Evolutionary conservation across 2,113 vertebrate genomes (phyloP).

Genomic region (Lichenostomus cassidix): DNA sequence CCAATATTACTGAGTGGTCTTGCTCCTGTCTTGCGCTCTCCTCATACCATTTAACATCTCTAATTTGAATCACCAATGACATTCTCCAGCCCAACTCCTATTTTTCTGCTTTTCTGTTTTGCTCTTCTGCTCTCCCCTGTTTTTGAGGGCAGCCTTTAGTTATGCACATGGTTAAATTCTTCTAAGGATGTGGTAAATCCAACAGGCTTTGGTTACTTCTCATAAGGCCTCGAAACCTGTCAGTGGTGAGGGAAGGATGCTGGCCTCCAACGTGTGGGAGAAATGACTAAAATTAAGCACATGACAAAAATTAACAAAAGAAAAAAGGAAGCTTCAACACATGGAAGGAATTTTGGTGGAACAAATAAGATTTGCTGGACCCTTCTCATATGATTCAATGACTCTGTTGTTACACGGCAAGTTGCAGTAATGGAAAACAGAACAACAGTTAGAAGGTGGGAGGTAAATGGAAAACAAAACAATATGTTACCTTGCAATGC

Average conservation of each 20-base stretch:
- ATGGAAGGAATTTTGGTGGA: constrained; percentile 77
- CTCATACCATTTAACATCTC: not conserved
- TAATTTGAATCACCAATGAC: not conserved
- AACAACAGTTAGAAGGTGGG: constrained; percentile 45
- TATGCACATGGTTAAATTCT: constrained; percentile 42
- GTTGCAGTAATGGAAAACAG: constrained; percentile 72
- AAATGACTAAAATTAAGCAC: constrained; percentile 75
- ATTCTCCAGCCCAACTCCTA: not conserved
- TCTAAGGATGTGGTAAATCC: constrained; percentile 69
- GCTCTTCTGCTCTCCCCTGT: constrained; percentile 37
- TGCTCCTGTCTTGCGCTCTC: not conserved
- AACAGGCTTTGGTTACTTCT: constrained; percentile 63
- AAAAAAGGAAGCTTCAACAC: constrained; percentile 71
- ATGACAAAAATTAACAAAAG: constrained; percentile 76
- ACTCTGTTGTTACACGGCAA: constrained; percentile 70
- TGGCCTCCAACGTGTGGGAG: constrained; percentile 63
- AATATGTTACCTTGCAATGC: constrained; percentile 28
- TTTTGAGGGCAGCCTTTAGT: constrained; percentile 55
- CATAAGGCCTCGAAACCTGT: constrained; percentile 66
- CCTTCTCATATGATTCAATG: constrained; percentile 76
- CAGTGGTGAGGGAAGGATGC: constrained; percentile 55
- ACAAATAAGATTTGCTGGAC: constrained; percentile 76
- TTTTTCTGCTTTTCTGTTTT: not conserved
- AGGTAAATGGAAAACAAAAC: constrained; percentile 53
- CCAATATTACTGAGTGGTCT: not conserved